Conservation (phyloP, 2,797 vertebrate genomes). For the Betta splendens region DNA sequence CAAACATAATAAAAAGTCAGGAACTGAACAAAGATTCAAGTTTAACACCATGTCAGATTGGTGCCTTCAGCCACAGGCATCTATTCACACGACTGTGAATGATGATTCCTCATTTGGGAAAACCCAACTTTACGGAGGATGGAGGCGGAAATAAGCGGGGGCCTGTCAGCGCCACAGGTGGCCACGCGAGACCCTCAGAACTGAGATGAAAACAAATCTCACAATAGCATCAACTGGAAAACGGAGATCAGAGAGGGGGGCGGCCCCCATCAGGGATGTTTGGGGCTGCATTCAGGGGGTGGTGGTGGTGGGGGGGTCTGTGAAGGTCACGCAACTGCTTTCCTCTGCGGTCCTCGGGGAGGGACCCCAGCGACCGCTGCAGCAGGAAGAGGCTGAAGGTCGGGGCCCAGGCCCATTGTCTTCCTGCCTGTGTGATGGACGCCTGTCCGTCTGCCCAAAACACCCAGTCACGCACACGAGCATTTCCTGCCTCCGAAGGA, state of each 20-base stretch:
- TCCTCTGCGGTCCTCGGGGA: slow-evolving; percentile 65
- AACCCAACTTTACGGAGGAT: neutral
- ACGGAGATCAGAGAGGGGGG: slow-evolving; percentile 59
- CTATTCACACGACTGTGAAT: neutral
- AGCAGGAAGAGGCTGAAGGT: slow-evolving; percentile 73
- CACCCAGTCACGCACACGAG: slow-evolving; percentile 21
- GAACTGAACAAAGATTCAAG: no score
- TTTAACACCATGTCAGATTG: no score
- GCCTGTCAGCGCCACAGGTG: slow-evolving; percentile 44
- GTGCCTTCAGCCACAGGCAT: neutral
- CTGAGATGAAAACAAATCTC: slow-evolving; percentile 60
- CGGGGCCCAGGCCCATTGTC: slow-evolving; percentile 64
- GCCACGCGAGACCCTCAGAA: slow-evolving; percentile 48
- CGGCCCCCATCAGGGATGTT: slow-evolving; percentile 48
- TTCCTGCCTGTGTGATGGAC: slow-evolving; percentile 75
- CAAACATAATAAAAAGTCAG: no score
- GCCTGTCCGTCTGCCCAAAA: slow-evolving; percentile 46
- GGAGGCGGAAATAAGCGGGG: slow-evolving; percentile 34
- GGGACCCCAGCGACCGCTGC: slow-evolving; percentile 50
- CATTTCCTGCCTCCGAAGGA: slow-evolving; percentile 42
- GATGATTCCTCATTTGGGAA: neutral
- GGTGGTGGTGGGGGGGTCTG: slow-evolving; percentile 57
- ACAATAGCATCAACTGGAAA: slow-evolving; percentile 66
- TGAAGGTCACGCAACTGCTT: slow-evolving; percentile 57
- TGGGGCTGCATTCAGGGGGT: slow-evolving; percentile 29